Evolutionary conservation across 2,888 invertebrate species (phyloP), one percentile per base, ranked within the genome.

Genomic region (Hedychridium roseum): DNA sequence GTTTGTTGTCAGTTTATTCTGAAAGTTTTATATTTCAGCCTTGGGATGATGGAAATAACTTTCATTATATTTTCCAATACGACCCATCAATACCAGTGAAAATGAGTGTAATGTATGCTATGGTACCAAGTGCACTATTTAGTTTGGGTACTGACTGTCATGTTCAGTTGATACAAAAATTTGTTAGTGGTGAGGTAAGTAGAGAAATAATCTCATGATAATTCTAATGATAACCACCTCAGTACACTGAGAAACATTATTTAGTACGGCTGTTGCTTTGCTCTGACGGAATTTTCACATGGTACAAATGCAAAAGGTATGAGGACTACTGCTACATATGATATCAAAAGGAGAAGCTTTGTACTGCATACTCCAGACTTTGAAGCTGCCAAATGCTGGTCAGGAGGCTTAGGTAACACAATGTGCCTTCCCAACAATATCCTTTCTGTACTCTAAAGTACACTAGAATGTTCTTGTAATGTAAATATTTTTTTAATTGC

Each of bases 311-410:
- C 94, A 2, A 92, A 92, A 63, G 88, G 88, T 40, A 91, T 97
- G 87, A 85, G 92, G 66, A 97, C 97, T 0, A 91, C 88, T 4
- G 96, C 97, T 2, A 91, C 87, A 0, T 97, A 91, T 80, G 92
- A 96, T 78, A 84, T 87, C 0, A 76, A 80, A 23, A 86, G 87
- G 11, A 84, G 88, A 80, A 88, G 90, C 79, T 97, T 96, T 80
- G 83, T 96, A 44, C 83, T 98, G 7, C 87, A 96, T 76, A 92
- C 96, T 1, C 96, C 97, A 0, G 92, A 94, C 80, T 92, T 96
- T 81, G 91, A 96, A 80, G 93, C 97, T 5, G 93, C 94, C 42
- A 98, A 98, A 83, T 94, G 94, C 80, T 97, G 97, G 97, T 88
- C 90, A 68, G 97, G 97, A 66, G 95, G 94, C 81, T 84, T 93